phyloP scores from a whole-genome alignment of 2,113 vertebrate species.

The Chionomys nivalis region DNA sequence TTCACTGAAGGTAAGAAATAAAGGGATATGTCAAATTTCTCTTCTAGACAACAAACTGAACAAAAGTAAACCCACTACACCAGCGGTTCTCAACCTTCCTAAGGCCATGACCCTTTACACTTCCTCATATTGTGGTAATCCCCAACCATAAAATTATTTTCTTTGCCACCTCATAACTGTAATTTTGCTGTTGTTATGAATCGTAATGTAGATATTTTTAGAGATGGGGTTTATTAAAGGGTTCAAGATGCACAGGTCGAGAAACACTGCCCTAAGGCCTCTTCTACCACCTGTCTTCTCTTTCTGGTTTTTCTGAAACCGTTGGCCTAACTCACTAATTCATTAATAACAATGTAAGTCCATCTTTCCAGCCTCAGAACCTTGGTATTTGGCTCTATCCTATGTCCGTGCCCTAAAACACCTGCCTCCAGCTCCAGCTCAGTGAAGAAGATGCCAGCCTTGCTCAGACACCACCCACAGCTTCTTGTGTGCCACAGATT shows the following conservation, averaged over 20 bases:
- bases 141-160: neutral
- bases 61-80: neutral
- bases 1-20: neutral
- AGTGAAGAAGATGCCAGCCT: neutral
- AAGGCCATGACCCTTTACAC: neutral
- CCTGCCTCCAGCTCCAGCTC: neutral
- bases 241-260: neutral
- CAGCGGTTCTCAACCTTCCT: neutral
- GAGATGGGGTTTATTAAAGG: neutral
- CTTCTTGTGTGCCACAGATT: neutral
- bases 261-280: neutral
- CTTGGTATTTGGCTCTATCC: neutral
- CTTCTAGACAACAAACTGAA: neutral
- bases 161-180: neutral
- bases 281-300: neutral
- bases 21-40: neutral
- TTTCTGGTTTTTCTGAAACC: neutral
- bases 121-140: neutral
- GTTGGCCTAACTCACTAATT: neutral
- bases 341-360: neutral
- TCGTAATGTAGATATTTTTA: neutral
- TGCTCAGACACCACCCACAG: neutral
- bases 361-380: neutral
- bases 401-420: neutral
- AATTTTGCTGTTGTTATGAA: neutral